phyloP scores from a whole-genome alignment of 2,888 invertebrate genomes.

The Melanostoma mellinum region DNA sequence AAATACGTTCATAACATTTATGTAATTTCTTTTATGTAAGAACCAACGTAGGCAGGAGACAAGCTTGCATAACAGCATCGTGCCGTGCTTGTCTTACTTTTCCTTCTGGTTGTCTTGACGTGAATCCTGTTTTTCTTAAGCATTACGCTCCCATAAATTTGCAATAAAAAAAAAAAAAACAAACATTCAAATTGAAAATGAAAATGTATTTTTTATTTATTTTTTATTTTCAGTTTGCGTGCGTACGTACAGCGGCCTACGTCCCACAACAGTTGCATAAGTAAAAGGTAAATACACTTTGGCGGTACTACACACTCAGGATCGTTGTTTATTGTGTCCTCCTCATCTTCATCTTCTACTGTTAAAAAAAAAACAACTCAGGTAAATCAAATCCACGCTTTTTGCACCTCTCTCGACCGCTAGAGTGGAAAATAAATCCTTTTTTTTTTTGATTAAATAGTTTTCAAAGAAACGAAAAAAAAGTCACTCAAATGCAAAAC shows the following conservation, averaged over 20 bases:
- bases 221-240: conserved; percentile 16
- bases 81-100: conserved; percentile 28
- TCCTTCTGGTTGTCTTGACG: not conserved
- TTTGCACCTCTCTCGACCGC: conserved; percentile 10
- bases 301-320: conserved; percentile 12
- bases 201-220: conserved; percentile 33
- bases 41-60: conserved; percentile 1
- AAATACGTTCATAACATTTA: too few relatives aligned
- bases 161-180: conserved; percentile 9
- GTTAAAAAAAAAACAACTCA: conserved; percentile 31
- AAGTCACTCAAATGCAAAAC: not conserved
- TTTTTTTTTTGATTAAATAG: conserved; percentile 62
- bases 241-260: conserved; percentile 2
- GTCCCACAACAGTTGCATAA: conserved; percentile 36
- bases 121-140: conserved; percentile 22
- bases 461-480: conserved; percentile 7
- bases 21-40: too few relatives aligned
- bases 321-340: conserved; percentile 23
- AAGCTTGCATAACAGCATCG: conserved; percentile 32
- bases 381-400: conserved; percentile 51
- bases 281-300: conserved; percentile 9
- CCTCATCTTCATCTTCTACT: conserved; percentile 37
- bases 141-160: not conserved
- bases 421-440: conserved; percentile 27
- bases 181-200: conserved; percentile 35